Conservation (phyloP, 1,140 invertebrate species). For the Zaprionus davidi region DNA sequence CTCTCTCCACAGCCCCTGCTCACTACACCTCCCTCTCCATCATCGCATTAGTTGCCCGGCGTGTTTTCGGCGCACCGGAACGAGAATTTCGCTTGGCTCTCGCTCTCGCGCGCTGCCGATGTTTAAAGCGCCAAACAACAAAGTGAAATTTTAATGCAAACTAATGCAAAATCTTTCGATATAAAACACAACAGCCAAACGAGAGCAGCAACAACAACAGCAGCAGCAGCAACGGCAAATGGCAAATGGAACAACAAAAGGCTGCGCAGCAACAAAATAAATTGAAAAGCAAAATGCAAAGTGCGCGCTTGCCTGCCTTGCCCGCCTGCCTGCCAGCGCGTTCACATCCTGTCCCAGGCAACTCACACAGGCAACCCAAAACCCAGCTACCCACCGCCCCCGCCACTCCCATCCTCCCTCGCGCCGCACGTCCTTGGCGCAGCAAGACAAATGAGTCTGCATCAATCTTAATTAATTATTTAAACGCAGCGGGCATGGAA, state of each 20-base stretch:
- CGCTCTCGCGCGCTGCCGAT: neutral
- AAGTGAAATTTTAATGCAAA: constrained; percentile 83
- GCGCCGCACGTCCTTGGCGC: constrained; percentile 57
- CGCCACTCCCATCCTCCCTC: neutral
- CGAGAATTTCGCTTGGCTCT: constrained; percentile 34
- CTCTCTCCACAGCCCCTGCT: neutral
- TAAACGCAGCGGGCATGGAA: constrained; percentile 80
- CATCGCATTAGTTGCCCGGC: neutral
- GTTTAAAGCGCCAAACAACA: constrained; percentile 66
- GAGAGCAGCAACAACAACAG: constrained; percentile 15
- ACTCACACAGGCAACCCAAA: neutral
- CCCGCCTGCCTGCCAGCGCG: constrained; percentile 18
- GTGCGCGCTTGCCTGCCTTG: constrained; percentile 38
- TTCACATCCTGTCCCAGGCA: constrained; percentile 24
- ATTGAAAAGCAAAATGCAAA: constrained; percentile 82
- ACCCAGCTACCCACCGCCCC: neutral
- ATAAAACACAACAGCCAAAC: constrained; percentile 52
- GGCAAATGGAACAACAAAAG: constrained; percentile 24
- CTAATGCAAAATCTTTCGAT: constrained; percentile 82
- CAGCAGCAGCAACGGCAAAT: neutral
- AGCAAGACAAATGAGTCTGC: constrained; percentile 82
- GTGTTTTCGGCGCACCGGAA: neutral
- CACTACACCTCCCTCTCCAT: neutral
- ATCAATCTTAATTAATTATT: constrained; percentile 83
- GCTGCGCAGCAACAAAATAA: constrained; percentile 66